Conservation (phyloP, 2,113 vertebrate species). For the Ursus arctos region DNA sequence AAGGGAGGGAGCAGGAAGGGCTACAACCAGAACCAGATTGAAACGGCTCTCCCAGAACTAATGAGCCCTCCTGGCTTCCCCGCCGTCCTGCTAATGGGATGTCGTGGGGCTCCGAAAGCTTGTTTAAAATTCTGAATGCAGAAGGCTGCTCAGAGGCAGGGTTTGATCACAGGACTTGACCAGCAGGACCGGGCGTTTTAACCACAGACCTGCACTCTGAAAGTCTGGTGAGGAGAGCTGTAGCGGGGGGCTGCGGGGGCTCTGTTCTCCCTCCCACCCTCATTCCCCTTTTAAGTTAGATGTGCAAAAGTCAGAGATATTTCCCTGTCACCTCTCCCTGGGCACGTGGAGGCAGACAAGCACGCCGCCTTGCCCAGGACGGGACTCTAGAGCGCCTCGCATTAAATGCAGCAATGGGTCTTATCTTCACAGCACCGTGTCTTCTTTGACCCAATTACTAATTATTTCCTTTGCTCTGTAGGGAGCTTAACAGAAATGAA, state of each 20-base stretch:
- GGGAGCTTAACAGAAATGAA: constrained; percentile 4
- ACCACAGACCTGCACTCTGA: background rate
- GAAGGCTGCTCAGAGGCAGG: background rate
- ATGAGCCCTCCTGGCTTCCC: background rate
- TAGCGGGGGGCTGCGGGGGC: accelerated
- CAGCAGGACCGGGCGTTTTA: background rate
- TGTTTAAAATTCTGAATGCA: background rate
- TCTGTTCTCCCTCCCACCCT: background rate
- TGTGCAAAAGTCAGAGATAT: background rate
- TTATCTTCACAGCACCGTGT: constrained; percentile 52
- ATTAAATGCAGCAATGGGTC: background rate
- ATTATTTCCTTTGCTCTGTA: background rate
- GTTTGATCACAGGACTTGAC: background rate
- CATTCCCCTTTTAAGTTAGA: background rate
- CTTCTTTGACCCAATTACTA: constrained; percentile 2
- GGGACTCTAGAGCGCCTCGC: background rate
- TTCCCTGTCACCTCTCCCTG: background rate
- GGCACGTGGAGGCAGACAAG: background rate
- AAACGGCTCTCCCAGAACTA: background rate
- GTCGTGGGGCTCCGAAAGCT: background rate
- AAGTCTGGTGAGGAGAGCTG: background rate
- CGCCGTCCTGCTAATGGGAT: background rate
- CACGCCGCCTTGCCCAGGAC: background rate
- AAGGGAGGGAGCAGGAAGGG: background rate
- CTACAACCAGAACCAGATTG: background rate